Percentiles rank a stretch among this genome's conserved stretches.
Evolutionary conservation across 2,797 vertebrate species (phyloP).

Genomic region (Sebastes wilsoni): DNA sequence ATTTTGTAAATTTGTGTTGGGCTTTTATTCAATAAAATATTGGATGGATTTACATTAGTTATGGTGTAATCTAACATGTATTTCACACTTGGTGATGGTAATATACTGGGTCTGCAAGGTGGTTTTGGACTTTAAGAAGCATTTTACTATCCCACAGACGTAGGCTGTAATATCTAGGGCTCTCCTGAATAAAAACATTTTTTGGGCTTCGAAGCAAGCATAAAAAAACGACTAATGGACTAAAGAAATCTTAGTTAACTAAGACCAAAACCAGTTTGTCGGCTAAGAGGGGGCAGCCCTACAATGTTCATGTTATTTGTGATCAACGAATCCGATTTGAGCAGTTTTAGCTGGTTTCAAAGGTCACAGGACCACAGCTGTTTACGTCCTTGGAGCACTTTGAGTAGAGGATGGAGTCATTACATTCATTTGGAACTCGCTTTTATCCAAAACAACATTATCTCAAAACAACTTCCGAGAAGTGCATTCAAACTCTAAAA

Average conservation of each 20-base stretch:
- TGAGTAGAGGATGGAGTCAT: neutral
- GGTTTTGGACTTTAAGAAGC: neutral
- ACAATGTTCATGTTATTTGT: neutral
- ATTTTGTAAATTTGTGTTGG: constrained; percentile 83
- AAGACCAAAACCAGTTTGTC: too few relatives aligned
- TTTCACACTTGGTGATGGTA: neutral
- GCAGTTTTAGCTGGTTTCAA: neutral
- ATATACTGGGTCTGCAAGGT: neutral
- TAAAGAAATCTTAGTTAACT: too few relatives aligned
- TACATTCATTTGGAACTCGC: neutral
- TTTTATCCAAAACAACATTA: neutral
- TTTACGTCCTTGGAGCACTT: neutral
- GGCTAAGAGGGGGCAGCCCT: too few relatives aligned
- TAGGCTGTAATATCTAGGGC: neutral
- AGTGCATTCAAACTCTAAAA: neutral
- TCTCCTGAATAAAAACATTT: too few relatives aligned
- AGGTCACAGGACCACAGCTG: neutral
- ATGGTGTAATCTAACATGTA: constrained; percentile 8
- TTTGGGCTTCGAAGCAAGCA: too few relatives aligned
- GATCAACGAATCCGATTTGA: neutral
- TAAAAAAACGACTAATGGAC: too few relatives aligned
- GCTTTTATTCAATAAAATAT: constrained; percentile 87
- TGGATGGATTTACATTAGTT: constrained; percentile 74
- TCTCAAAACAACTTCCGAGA: neutral
- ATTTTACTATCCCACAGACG: neutral